phyloP scores from a whole-genome alignment of 2,888 invertebrate species.

The Lithophane leautieri region DNA sequence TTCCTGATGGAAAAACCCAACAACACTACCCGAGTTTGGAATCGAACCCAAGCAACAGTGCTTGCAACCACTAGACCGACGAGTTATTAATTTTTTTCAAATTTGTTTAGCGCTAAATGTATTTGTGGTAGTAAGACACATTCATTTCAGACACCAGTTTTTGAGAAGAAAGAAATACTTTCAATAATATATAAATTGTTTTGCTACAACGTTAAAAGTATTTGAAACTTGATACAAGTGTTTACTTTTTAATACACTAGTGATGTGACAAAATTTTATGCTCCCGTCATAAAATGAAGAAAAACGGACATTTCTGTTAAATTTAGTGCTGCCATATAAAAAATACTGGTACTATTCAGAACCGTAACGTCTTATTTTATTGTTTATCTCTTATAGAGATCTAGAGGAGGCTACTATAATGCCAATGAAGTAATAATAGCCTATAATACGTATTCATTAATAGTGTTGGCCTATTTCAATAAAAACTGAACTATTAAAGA shows the following conservation, averaged over 20 bases:
- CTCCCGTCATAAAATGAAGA: conserved; percentile 49
- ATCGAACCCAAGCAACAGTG: too few relatives aligned
- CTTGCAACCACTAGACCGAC: too few relatives aligned
- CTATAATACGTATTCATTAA: conserved; percentile 57
- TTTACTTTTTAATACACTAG: conserved; percentile 27
- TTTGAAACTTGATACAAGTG: conserved; percentile 34
- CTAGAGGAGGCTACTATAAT: conserved; percentile 48
- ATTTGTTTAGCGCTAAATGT: too few relatives aligned
- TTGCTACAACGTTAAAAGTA: not conserved
- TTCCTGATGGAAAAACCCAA: too few relatives aligned
- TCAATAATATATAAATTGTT: not conserved
- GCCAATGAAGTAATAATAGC: conserved; percentile 61
- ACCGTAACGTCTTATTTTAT: conserved; percentile 59
- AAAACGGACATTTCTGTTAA: conserved; percentile 39
- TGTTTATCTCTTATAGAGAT: conserved; percentile 60
- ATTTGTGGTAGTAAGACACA: too few relatives aligned
- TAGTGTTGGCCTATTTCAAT: conserved; percentile 57
- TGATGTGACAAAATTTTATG: conserved; percentile 48
- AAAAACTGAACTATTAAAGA: conserved; percentile 58
- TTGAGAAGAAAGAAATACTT: too few relatives aligned
- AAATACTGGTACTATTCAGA: conserved; percentile 50
- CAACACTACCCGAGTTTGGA: too few relatives aligned
- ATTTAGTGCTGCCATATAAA: conserved; percentile 56
- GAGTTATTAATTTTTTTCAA: too few relatives aligned
- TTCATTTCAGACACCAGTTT: too few relatives aligned